Evolutionary conservation across 2,888 invertebrate genomes (phyloP).

Genomic region (Megastigmus dorsalis): DNA sequence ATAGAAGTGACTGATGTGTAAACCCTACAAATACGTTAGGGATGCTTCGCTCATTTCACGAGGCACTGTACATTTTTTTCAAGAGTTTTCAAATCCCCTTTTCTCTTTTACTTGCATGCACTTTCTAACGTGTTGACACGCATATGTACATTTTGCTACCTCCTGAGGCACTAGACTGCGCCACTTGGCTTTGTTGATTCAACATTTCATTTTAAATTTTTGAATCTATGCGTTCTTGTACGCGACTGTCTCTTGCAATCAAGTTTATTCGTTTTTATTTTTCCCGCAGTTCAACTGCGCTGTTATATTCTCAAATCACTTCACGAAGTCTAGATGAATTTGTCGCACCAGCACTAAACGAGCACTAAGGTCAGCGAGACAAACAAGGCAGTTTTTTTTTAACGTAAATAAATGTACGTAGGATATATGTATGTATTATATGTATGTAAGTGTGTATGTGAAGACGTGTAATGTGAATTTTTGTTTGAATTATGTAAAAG

Average conservation of each 20-base stretch:
- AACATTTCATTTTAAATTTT: constrained; percentile 50
- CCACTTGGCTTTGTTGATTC: constrained; percentile 58
- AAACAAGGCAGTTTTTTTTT: constrained; percentile 53
- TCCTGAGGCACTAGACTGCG: constrained; percentile 60
- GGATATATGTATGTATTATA: constrained; percentile 40
- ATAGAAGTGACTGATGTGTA: constrained; percentile 51
- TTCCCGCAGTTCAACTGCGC: constrained; percentile 52
- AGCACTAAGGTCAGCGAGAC: constrained; percentile 53
- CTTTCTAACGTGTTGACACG: constrained; percentile 43
- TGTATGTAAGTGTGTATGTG: constrained; percentile 23
- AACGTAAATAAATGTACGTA: constrained; percentile 47
- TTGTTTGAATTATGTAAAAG: constrained; percentile 48
- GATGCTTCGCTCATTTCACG: constrained; percentile 38
- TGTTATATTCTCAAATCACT: constrained; percentile 37
- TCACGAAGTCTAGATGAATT: constrained; percentile 44
- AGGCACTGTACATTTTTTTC: constrained; percentile 49
- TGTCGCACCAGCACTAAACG: constrained; percentile 53
- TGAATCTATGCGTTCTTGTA: constrained; percentile 47
- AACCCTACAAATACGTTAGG: constrained; percentile 41
- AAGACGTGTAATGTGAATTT: constrained; percentile 16
- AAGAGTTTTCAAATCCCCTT: constrained; percentile 28
- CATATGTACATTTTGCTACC: constrained; percentile 57
- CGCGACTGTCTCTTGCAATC: constrained; percentile 15
- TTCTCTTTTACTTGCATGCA: constrained; percentile 55
- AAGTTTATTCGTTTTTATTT: constrained; percentile 41